Conservation (phyloP, 1,140 invertebrate species). For the Ceratitis capitata region DNA sequence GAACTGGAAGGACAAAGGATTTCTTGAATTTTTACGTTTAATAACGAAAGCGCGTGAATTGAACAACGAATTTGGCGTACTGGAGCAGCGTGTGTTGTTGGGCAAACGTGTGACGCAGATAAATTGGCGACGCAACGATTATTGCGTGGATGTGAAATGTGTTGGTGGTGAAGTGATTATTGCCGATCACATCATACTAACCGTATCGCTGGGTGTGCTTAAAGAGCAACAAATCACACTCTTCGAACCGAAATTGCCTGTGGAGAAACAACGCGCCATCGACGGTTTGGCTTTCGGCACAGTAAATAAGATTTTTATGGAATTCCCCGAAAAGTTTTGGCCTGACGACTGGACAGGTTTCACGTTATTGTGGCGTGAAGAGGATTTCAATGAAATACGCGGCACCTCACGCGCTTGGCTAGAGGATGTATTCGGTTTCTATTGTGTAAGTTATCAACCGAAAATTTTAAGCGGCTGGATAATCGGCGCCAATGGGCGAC, state of each 20-base stretch:
- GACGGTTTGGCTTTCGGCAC: constrained; percentile 76
- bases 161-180: constrained; percentile 70
- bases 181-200: constrained; percentile 75
- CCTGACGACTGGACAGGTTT: constrained; percentile 67
- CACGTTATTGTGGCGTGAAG: constrained; percentile 69
- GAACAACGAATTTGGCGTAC: constrained; percentile 56
- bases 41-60: constrained; percentile 68
- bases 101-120: constrained; percentile 67
- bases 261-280: constrained; percentile 72
- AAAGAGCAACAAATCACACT: constrained; percentile 70
- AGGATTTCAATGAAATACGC: constrained; percentile 69
- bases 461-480: constrained; percentile 76
- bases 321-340: constrained; percentile 78
- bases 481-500: constrained; percentile 68
- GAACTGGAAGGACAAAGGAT: constrained; percentile 74
- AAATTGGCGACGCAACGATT: constrained; percentile 64
- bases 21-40: constrained; percentile 70
- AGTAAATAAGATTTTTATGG: constrained; percentile 81
- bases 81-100: constrained; percentile 65
- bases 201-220: constrained; percentile 75
- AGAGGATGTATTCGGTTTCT: constrained; percentile 74
- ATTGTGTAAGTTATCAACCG: constrained; percentile 73
- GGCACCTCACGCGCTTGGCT: constrained; percentile 70
- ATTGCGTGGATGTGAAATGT: constrained; percentile 67
- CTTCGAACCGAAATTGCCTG: constrained; percentile 72